These are phyloP conservation scores for Polylopha cassiicola DNA, from an alignment of 2,888 invertebrate species.

Conservation along the genomic window DNA sequence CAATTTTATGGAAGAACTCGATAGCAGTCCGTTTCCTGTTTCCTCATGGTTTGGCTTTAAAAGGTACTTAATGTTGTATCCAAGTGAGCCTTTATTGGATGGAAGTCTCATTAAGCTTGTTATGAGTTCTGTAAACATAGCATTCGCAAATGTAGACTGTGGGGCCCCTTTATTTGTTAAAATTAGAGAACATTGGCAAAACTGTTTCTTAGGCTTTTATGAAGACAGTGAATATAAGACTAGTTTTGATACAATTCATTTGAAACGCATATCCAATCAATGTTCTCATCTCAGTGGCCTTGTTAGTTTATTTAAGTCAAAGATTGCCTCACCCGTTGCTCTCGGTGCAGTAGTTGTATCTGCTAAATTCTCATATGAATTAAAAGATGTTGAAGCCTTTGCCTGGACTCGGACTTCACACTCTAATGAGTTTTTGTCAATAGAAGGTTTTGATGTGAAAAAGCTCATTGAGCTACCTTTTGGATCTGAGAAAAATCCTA, in stretches of 20 bases:
- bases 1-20: slow-evolving; percentile 58
- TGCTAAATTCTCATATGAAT: slow-evolving; percentile 84
- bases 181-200: slow-evolving; percentile 87
- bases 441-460: slow-evolving; percentile 69
- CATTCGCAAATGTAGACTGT: slow-evolving; percentile 87
- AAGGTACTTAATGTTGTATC: slow-evolving; percentile 87
- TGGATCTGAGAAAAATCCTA: slow-evolving; percentile 89
- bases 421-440: slow-evolving; percentile 66
- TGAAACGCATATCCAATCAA: slow-evolving; percentile 87
- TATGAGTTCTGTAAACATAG: slow-evolving; percentile 88
- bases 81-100: slow-evolving; percentile 79
- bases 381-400: slow-evolving; percentile 78
- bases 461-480: slow-evolving; percentile 82
- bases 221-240: slow-evolving; percentile 85
- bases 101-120: slow-evolving; percentile 86
- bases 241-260: slow-evolving; percentile 93
- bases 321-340: slow-evolving; percentile 81
- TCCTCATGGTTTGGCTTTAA: slow-evolving; percentile 88
- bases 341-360: slow-evolving; percentile 83
- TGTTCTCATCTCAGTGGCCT: slow-evolving; percentile 90
- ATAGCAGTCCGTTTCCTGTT: slow-evolving; percentile 76
- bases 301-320: slow-evolving; percentile 92
- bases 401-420: slow-evolving; percentile 78
- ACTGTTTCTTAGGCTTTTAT: slow-evolving; percentile 87
- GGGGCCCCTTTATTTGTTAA: slow-evolving; percentile 92